These are phyloP conservation scores for Belonocnema kinseyi DNA, from an alignment of 1,140 invertebrate species.

Conservation along the genomic window DNA sequence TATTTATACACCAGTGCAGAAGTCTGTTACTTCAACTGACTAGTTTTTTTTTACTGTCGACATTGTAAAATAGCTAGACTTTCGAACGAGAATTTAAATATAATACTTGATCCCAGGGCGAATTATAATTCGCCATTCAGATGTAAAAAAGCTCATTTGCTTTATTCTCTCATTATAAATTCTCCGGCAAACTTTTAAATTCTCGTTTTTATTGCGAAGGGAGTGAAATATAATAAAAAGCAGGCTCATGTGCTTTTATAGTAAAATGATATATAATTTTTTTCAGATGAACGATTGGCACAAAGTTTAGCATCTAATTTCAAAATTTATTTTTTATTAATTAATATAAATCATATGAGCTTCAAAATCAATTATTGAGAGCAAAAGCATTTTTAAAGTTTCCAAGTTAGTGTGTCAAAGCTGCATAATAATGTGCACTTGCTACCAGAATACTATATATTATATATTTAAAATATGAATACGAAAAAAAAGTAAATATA, in stretches of 20 bases:
- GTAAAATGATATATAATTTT: too few species aligned
- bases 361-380: too few species aligned
- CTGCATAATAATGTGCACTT: too few species aligned
- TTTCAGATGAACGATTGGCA: too few species aligned
- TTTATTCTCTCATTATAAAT: not conserved
- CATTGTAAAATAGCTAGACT: conserved; percentile 52
- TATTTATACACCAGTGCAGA: not conserved
- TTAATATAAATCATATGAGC: too few species aligned
- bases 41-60: conserved; percentile 49
- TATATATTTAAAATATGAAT: not conserved
- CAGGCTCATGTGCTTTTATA: too few species aligned
- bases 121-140: not conserved
- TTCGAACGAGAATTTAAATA: conserved; percentile 42
- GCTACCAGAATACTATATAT: not conserved
- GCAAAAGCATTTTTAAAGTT: too few species aligned
- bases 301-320: too few species aligned
- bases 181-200: not conserved
- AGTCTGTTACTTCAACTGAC: conserved; percentile 47
- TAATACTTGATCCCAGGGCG: not conserved
- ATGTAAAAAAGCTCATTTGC: not conserved
- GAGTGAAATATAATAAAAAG: too few species aligned
- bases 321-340: too few species aligned
- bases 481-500: not conserved
- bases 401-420: too few species aligned
- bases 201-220: too few species aligned